A percentile compares a stretch with the other conserved stretches of the same genome.
phyloP scores from a whole-genome alignment of 2,113 vertebrate species.

The Hydrolagus affinis region DNA sequence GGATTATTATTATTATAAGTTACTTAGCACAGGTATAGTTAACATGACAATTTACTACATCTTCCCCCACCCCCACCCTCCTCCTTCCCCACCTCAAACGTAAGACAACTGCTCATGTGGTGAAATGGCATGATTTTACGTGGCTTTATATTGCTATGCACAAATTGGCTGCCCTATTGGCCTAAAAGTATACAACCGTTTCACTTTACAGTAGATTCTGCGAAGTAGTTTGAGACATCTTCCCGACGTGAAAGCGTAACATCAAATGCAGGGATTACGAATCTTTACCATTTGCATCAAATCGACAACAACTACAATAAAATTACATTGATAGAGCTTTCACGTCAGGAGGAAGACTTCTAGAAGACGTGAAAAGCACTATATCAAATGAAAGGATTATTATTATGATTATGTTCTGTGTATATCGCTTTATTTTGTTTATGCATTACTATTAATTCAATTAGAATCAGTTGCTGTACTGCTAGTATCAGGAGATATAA shows the following conservation, averaged over 20 bases:
- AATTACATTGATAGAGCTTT: no score
- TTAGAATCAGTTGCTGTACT: background rate
- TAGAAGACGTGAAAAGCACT: no score
- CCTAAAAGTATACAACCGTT: background rate
- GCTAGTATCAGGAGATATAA: no score
- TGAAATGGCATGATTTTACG: conserved; percentile 6
- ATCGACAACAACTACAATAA: background rate
- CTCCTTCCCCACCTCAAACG: background rate
- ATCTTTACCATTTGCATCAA: background rate
- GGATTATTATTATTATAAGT: no score
- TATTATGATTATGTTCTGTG: background rate
- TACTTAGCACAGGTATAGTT: conserved; percentile 2
- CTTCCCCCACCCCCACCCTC: no score
- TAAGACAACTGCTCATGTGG: background rate
- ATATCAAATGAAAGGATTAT: no score
- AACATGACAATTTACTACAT: background rate
- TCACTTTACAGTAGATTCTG: background rate
- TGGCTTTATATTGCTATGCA: background rate
- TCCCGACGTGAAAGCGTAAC: no score
- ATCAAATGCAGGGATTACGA: background rate
- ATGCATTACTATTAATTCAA: background rate
- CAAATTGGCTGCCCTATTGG: background rate
- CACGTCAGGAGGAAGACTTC: no score
- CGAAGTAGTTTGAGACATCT: background rate
- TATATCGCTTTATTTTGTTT: background rate